Percentiles rank a stretch among this genome's conserved stretches.
phyloP scores from a whole-genome alignment of 2,113 vertebrate species.

The Cheirogaleus medius region DNA sequence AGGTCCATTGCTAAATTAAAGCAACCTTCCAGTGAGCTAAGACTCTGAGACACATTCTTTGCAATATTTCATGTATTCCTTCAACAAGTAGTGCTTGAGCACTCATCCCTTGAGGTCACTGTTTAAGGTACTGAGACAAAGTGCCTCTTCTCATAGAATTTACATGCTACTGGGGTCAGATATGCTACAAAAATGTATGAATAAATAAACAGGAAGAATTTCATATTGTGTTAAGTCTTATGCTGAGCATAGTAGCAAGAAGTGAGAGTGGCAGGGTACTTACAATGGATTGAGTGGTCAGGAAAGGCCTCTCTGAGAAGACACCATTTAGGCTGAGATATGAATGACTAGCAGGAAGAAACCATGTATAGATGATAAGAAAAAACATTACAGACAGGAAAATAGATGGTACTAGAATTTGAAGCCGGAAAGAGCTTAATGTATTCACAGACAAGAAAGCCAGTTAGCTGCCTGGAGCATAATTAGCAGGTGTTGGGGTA shows the following conservation, averaged over 20 bases:
- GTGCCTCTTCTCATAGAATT: neutral
- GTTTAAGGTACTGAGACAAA: neutral
- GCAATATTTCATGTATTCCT: neutral
- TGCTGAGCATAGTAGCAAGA: neutral
- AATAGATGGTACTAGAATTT: neutral
- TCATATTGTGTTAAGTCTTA: neutral
- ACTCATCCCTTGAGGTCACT: neutral
- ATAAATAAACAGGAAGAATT: neutral
- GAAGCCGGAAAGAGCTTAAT: neutral
- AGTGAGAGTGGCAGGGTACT: neutral
- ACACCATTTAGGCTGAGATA: neutral
- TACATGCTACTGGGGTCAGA: neutral
- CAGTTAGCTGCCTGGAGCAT: neutral
- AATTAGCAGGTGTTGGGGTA: accelerated
- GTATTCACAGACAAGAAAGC: neutral
- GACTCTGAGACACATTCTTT: neutral
- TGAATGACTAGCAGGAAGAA: neutral
- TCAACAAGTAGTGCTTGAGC: neutral
- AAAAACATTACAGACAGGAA: neutral
- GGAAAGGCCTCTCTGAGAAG: neutral
- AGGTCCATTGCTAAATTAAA: neutral
- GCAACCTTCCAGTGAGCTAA: neutral
- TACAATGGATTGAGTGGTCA: too few relatives aligned
- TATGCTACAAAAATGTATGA: neutral
- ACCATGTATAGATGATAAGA: neutral